These are phyloP conservation scores for Drosophila mojavensis DNA, from an alignment of 1,140 invertebrate species.

Conservation along the genomic window DNA sequence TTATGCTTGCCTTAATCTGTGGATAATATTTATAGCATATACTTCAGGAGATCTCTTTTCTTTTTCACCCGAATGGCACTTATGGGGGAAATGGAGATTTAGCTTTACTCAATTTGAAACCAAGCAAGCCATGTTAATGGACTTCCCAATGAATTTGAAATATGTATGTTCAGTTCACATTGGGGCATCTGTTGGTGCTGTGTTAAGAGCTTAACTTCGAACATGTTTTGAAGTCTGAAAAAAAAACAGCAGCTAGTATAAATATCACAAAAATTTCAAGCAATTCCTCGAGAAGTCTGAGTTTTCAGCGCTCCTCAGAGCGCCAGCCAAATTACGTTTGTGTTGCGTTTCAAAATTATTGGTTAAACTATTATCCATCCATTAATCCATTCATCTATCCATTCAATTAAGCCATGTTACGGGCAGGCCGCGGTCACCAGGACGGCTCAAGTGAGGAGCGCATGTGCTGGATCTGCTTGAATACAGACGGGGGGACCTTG, in stretches of 20 bases:
- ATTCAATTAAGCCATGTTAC: conserved; percentile 6
- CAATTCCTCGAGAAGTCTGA: conserved; percentile 5
- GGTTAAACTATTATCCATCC: background rate
- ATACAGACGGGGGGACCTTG: conserved; percentile 46
- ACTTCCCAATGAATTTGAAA: too few species aligned
- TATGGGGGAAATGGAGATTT: too few species aligned
- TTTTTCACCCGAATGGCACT: too few species aligned
- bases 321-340: conserved; percentile 9
- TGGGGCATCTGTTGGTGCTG: too few species aligned
- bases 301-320: conserved; percentile 7
- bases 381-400: background rate
- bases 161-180: background rate
- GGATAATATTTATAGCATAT: too few species aligned
- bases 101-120: too few species aligned
- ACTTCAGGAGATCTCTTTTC: too few species aligned
- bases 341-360: conserved; percentile 31
- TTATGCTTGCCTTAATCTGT: too few species aligned
- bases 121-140: too few species aligned
- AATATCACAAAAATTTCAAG: background rate
- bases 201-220: background rate
- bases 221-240: background rate
- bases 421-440: conserved; percentile 19
- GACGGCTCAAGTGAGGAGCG: conserved; percentile 36
- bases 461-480: conserved; percentile 67
- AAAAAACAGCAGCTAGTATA: background rate